Percentiles rank a stretch among this genome's conserved stretches.
Conservation (phyloP, 2,888 invertebrate species). For the Podabrus alpinus region DNA sequence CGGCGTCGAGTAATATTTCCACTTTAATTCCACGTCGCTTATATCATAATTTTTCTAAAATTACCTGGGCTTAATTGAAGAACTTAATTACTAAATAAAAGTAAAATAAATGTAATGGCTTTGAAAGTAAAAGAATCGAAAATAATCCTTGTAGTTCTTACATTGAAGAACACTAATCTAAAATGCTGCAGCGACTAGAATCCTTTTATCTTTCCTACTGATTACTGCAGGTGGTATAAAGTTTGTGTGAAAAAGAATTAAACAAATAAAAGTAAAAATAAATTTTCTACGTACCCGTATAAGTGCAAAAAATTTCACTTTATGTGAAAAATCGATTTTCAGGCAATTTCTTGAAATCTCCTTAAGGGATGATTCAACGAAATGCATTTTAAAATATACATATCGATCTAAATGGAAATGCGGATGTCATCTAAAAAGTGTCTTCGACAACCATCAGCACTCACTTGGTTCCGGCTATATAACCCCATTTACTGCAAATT, state of each 20-base stretch:
- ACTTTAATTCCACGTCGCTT: not conserved
- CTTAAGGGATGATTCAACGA: not conserved
- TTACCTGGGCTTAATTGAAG: not conserved
- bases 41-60: not conserved
- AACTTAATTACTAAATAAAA: not conserved
- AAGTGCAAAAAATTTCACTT: not conserved
- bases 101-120: not conserved
- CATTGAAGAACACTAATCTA: not conserved
- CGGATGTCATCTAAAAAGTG: slow-evolving; percentile 14
- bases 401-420: slow-evolving; percentile 23
- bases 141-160: not conserved
- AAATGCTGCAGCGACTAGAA: not conserved
- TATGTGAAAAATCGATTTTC: not conserved
- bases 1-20: not conserved
- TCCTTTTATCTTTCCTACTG: not conserved
- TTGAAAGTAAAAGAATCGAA: not conserved
- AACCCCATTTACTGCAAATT: slow-evolving; percentile 14
- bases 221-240: slow-evolving; percentile 2
- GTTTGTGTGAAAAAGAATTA: not conserved
- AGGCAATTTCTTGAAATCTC: not conserved
- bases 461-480: slow-evolving; percentile 10
- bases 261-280: not conserved
- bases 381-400: slow-evolving; percentile 10
- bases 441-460: slow-evolving; percentile 10
- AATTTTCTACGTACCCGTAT: not conserved